These are phyloP conservation scores for Chauna torquata DNA, from an alignment of 2,113 vertebrate genomes.

Conservation along the genomic window DNA sequence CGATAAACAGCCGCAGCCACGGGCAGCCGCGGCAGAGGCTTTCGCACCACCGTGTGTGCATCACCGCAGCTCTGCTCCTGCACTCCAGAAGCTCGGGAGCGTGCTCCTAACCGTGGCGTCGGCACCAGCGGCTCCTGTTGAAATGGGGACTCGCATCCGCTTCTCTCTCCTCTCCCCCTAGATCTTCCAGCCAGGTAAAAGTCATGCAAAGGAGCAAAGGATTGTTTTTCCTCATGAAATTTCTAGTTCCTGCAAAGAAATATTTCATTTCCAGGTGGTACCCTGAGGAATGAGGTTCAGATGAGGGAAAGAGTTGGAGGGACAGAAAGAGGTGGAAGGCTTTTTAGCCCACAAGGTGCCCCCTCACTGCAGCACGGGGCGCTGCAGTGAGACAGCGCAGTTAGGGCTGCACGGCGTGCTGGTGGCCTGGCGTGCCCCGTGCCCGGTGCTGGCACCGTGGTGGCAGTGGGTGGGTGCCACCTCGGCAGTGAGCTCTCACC, in stretches of 20 bases:
- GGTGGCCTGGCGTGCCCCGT: background rate
- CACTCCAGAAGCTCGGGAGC: background rate
- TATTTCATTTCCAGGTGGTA: background rate
- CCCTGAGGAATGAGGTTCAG: background rate
- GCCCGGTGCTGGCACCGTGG: rapidly evolving
- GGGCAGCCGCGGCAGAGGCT: background rate
- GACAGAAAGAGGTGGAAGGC: background rate
- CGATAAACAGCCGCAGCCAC: background rate
- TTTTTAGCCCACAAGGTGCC: background rate
- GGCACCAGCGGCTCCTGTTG: background rate
- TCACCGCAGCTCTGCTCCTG: background rate
- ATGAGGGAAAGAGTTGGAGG: background rate
- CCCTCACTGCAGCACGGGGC: rapidly evolving
- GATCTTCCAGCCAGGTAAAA: constrained; percentile 5
- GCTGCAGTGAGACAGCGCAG: rapidly evolving
- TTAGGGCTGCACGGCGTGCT: background rate
- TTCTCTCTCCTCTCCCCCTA: background rate
- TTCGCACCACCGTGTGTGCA: rapidly evolving
- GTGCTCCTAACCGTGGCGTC: rapidly evolving
- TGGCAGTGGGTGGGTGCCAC: background rate
- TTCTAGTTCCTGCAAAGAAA: background rate
- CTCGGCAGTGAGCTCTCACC: background rate
- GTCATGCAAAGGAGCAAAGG: background rate
- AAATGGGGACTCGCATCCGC: background rate
- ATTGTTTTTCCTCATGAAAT: background rate